These are phyloP conservation scores for Bedellia somnulentella DNA, from an alignment of 2,888 invertebrate species.

Conservation along the genomic window DNA sequence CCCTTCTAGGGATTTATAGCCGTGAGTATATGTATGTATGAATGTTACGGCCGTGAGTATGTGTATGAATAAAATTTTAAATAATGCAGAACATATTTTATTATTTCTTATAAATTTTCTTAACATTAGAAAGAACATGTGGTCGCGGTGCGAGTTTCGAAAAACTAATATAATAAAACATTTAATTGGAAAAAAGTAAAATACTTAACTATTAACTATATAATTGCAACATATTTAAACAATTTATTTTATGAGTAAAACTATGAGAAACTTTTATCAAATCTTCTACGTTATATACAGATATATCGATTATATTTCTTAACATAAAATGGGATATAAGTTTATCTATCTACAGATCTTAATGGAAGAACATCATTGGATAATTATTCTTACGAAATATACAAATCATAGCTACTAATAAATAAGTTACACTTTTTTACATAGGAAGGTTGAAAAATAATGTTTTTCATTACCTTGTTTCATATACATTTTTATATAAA, in stretches of 20 bases:
- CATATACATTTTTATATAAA: too few species aligned
- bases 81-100: too few species aligned
- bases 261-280: slow-evolving; percentile 46
- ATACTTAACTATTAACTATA: slow-evolving; percentile 22
- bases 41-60: too few species aligned
- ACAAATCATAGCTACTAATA: slow-evolving; percentile 45
- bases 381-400: slow-evolving; percentile 17
- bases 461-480: too few species aligned
- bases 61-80: too few species aligned
- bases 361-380: slow-evolving; percentile 31
- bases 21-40: too few species aligned
- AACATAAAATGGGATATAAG: slow-evolving; percentile 24
- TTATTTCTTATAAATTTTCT: slow-evolving; percentile 55
- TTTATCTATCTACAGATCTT: slow-evolving; percentile 43
- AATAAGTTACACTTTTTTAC: slow-evolving; percentile 47
- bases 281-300: slow-evolving; percentile 49
- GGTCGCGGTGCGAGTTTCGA: slow-evolving; percentile 46
- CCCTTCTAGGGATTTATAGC: too few species aligned
- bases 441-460: too few species aligned
- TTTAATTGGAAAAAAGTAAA: too few species aligned
- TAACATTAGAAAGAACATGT: slow-evolving; percentile 49
- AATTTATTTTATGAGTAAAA: slow-evolving; percentile 11
- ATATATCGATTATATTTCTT: too few species aligned
- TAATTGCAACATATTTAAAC: slow-evolving; percentile 31
- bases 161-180: slow-evolving; percentile 31